Percentiles rank a stretch among this genome's conserved stretches.
phyloP scores from a whole-genome alignment of 2,797 vertebrate genomes.

The Basileuterus tristriatus region DNA sequence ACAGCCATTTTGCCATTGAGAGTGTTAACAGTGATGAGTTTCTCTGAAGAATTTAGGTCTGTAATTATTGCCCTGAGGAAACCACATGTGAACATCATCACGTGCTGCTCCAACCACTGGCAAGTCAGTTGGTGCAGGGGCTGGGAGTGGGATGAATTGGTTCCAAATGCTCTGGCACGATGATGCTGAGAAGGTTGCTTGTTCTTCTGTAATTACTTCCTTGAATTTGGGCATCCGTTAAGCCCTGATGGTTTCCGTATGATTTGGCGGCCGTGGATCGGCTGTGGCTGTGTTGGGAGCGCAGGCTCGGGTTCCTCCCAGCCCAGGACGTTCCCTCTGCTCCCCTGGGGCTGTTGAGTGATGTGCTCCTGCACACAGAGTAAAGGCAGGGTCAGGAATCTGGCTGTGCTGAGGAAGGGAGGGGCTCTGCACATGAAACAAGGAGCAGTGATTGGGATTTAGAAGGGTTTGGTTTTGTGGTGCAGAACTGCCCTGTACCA shows the following conservation, averaged over 20 bases:
- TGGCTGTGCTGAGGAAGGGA: not conserved
- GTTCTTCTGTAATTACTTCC: slow-evolving; percentile 67
- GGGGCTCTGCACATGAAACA: not conserved
- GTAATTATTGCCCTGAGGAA: not conserved
- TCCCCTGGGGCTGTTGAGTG: not conserved
- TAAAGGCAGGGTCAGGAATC: not conserved
- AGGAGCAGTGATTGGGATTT: not conserved
- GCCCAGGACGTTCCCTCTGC: not conserved
- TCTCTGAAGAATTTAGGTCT: slow-evolving; percentile 8
- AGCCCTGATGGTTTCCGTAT: slow-evolving; percentile 55
- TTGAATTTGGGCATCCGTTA: slow-evolving; percentile 59
- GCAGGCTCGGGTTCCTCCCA: not conserved
- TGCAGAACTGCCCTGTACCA: rapidly evolving
- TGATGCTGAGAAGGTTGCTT: slow-evolving; percentile 44
- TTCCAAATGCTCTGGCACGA: slow-evolving; percentile 65
- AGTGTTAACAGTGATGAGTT: slow-evolving; percentile 31
- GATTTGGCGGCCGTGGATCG: not conserved
- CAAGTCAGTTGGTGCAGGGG: not conserved
- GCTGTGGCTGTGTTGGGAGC: not conserved
- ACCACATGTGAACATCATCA: slow-evolving; percentile 55
- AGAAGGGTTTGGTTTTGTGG: not conserved
- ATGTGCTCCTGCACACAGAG: not conserved
- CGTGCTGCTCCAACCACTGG: not conserved
- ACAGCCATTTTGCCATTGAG: not conserved
- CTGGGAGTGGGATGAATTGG: slow-evolving; percentile 20